A percentile compares a stretch with the other conserved stretches of the same genome.
These are phyloP conservation scores for Lasaia peninsularis DNA, from an alignment of 1,140 invertebrate species.

Conservation along the genomic window DNA sequence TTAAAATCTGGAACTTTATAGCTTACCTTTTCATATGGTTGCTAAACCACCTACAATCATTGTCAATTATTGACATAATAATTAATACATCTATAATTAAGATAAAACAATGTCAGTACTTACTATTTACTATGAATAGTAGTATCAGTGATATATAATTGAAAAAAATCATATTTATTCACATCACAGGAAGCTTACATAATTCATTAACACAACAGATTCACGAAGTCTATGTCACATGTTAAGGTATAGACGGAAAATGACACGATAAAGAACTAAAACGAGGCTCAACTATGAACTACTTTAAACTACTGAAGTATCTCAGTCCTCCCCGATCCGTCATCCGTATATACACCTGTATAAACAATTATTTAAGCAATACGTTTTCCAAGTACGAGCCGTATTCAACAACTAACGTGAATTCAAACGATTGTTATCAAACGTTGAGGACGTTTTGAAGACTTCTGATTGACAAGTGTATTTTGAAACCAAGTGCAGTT, in stretches of 20 bases:
- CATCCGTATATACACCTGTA: not conserved
- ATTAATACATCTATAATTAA: not conserved
- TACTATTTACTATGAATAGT: constrained; percentile 1
- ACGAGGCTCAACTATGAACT: too few relatives aligned
- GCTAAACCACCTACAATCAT: too few relatives aligned
- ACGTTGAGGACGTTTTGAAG: not conserved
- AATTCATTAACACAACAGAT: constrained; percentile 1
- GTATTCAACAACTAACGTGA: constrained; percentile 25
- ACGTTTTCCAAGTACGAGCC: constrained; percentile 1
- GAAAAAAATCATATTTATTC: not conserved
- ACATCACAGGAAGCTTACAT: not conserved
- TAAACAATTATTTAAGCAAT: not conserved
- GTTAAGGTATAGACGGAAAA: not conserved
- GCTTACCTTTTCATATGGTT: too few relatives aligned
- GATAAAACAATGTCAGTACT: not conserved
- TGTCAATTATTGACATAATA: not conserved
- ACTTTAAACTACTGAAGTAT: too few relatives aligned
- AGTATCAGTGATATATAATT: not conserved
- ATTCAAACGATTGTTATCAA: not conserved
- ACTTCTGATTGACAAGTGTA: constrained; percentile 12
- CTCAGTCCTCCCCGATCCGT: too few relatives aligned
- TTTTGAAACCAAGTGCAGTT: constrained; percentile 60
- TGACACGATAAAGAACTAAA: not conserved
- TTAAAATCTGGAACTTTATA: too few relatives aligned
- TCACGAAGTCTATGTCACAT: not conserved